Evolutionary conservation across 2,113 vertebrate species (phyloP).

Genomic region (Alces alces): DNA sequence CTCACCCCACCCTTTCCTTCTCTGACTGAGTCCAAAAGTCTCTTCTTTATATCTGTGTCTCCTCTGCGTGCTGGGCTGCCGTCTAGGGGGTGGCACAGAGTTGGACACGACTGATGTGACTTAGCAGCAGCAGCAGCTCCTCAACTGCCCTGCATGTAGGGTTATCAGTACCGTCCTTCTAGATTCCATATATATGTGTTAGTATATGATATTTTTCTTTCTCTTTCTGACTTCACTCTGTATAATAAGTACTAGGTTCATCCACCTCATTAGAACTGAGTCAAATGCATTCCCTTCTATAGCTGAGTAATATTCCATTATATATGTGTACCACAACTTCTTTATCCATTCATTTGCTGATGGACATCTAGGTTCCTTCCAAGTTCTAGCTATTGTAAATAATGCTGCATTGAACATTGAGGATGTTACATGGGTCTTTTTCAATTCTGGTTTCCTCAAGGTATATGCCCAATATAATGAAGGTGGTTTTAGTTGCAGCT

Average conservation of each 20-base stretch:
- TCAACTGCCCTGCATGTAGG: neutral
- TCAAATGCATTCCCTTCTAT: neutral
- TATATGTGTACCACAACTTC: neutral
- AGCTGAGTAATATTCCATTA: neutral
- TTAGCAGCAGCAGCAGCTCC: neutral
- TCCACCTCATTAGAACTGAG: neutral
- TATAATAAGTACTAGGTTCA: neutral
- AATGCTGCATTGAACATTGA: neutral
- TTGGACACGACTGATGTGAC: accelerated
- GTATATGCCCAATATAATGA: neutral
- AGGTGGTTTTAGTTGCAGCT: neutral
- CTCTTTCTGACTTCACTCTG: neutral
- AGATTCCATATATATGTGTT: neutral
- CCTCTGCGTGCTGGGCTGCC: neutral
- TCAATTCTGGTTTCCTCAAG: neutral
- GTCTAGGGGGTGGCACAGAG: neutral
- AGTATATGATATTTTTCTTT: neutral
- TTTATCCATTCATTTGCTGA: neutral
- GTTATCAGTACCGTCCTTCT: neutral
- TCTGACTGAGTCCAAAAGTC: neutral
- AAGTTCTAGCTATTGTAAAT: neutral
- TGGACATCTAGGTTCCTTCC: neutral
- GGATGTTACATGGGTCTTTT: neutral
- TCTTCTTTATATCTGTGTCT: neutral
- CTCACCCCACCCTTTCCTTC: neutral